phyloP scores from a whole-genome alignment of 2,888 invertebrate genomes.

The Chymomyza amoena region DNA sequence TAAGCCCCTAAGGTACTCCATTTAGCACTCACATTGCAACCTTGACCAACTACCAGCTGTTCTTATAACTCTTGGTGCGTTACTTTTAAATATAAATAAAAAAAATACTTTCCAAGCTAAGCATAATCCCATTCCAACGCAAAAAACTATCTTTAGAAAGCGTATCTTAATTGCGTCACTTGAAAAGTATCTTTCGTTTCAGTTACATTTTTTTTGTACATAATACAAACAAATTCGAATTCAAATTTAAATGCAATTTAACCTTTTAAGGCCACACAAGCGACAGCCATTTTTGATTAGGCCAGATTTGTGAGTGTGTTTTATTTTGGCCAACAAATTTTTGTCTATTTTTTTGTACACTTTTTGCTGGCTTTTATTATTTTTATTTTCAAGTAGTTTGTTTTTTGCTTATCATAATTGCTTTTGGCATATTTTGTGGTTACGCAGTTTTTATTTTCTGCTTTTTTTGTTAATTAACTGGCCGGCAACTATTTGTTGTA shows the following conservation, averaged over 20 bases:
- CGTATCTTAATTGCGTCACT: background rate
- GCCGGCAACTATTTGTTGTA: slow-evolving; percentile 16
- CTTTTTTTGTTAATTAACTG: slow-evolving; percentile 40
- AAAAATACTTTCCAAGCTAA: too few species aligned
- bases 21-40: too few species aligned
- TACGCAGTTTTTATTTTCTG: slow-evolving; percentile 22
- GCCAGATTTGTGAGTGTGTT: slow-evolving; percentile 6
- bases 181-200: background rate
- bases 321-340: slow-evolving; percentile 4
- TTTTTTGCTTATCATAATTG: slow-evolving; percentile 55
- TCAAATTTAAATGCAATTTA: slow-evolving; percentile 61
- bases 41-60: too few species aligned
- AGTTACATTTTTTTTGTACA: background rate
- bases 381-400: slow-evolving; percentile 10
- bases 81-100: too few species aligned
- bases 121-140: background rate
- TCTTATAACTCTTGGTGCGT: too few species aligned
- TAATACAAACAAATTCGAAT: slow-evolving; percentile 35
- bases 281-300: slow-evolving; percentile 15
- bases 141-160: background rate
- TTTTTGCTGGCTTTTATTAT: slow-evolving; percentile 7
- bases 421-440: slow-evolving; percentile 48
- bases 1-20: too few species aligned
- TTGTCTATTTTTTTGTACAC: slow-evolving; percentile 24
- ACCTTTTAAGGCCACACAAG: slow-evolving; percentile 53